Base-by-base conservation (phyloP, 2,113 vertebrate species). In the Cepphus grylle region DNA sequence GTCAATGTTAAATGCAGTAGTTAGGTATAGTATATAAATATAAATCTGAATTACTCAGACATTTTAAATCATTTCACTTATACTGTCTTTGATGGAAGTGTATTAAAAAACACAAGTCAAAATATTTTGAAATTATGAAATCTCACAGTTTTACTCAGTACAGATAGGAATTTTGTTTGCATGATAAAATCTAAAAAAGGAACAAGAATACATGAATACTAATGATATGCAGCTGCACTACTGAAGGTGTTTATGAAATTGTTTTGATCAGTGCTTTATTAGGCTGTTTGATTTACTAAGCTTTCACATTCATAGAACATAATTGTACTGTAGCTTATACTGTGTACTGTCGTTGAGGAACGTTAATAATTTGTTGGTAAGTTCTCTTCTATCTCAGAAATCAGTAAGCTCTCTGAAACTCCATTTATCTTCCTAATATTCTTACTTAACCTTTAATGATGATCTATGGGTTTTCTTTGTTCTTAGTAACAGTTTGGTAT, bases 111-210 rank as follows among this genome's bases (percentile, higher is more conserved):
- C 6, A 83, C 26, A 67, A 95, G 72, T 90, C 32, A 94, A 84
- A 96, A 94, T 87, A 91, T 82, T 95, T 94, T 91, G 92, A 91
- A 85, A 79, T 76, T 53, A 38, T 73, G 36, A 73, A 82, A 73
- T 73, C 36, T 85, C 34, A 61, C 14, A 42, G 12, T 82, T 96
- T 79, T 81, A 61, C n/a, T 65, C 49, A 77, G 18, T 76, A 61
- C 15, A 67, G 73, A 27, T 47, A 93, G 22, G 53, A 95, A 87
- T 88, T 90, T 52, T 91, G 30, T 88, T 86, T 94, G 69, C 55
- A 62, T 78, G 49, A 70, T 86, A 67, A 85, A 88, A 82, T 94
- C 42, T 92, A 65, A 59, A 94, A 80, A 53, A 62, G 20, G 49
- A 90, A 36, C 43, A 74, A 9, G 32, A 93, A 90, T 83, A 43